Evolutionary conservation across 2,797 vertebrate genomes (phyloP), one percentile per base, ranked within the genome.

Genomic region (Bovichtus diacanthus): DNA sequence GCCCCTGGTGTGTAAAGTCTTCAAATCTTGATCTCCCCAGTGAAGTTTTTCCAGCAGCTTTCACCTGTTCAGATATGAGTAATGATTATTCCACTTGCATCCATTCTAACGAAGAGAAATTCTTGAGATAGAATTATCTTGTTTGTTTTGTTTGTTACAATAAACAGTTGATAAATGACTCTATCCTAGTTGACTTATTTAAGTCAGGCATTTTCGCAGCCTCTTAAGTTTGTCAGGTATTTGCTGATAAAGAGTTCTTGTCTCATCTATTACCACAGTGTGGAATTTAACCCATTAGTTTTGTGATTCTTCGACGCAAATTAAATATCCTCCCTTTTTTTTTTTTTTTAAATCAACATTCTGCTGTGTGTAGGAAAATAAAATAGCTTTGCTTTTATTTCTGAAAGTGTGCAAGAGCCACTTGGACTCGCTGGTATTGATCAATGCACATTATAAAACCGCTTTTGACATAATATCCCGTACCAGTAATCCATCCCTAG

Each of bases 321-420:
- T 51, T 1, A 68, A 68, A 70, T 38, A 9, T n/a, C 1, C 9
- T 39, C 13, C 2, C n/a, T n/a, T n/a, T n/a, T n/a, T n/a, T n/a
- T n/a, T n/a, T 66, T 36, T 70, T 18, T 46, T 61, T 19, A n/a
- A 18, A 72, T 69, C 53, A 79, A 27, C 19, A 51, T 78, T 56
- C 12, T 59, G 47, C 55, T 55, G 55, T 50, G 41, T 49, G 16
- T 34, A 5, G 8, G 3, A 9, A 56, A 46, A 63, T 16, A 23
- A 36, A 59, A 46, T 29, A 19, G 29, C 29, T 66, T 70, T 23
- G 59, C 27, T 53, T 54, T 69, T 15, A 34, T n/a, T 67, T 49
- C 36, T 64, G 15, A 50, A 70, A 59, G 53, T 43, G 44, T 51
- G n/a, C 2, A 23, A 7, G 38, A 25, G 10, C 4, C 47, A 65